A percentile compares a stretch with the other conserved stretches of the same genome.
phyloP scores from a whole-genome alignment of 2,797 vertebrate species.

The Graptemys geographica region DNA sequence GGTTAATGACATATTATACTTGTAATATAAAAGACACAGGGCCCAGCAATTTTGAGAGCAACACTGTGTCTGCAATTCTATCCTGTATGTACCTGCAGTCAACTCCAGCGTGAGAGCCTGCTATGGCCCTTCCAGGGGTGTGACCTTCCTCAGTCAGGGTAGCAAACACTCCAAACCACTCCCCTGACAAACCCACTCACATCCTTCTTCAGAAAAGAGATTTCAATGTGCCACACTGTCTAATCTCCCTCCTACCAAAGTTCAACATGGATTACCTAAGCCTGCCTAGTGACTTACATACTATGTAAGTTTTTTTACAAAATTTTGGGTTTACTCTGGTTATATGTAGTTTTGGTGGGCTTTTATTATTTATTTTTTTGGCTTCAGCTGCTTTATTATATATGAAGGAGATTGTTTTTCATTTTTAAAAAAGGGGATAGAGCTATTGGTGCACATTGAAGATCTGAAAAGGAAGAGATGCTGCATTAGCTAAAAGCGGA shows the following conservation, averaged over 20 bases:
- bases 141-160: not conserved
- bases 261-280: not conserved
- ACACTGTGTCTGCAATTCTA: not conserved
- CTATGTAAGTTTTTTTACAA: not conserved
- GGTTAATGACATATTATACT: not conserved
- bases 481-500: not conserved
- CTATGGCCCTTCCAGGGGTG: not conserved
- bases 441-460: not conserved
- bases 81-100: not conserved
- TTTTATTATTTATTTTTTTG: not conserved
- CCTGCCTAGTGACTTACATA: not conserved
- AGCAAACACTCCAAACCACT: not conserved
- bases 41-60: not conserved
- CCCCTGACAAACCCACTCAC: not conserved
- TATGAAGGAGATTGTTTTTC: not conserved
- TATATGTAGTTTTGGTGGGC: not conserved
- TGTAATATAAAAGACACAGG: not conserved
- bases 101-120: not conserved
- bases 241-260: not conserved
- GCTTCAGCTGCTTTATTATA: not conserved
- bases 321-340: not conserved
- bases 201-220: not conserved
- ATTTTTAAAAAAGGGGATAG: not conserved
- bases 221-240: not conserved
- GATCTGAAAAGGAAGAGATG: not conserved